A percentile compares a stretch with the other conserved stretches of the same genome.
Conservation (phyloP, 2,888 invertebrate species). For the Trisateles emortualis region DNA sequence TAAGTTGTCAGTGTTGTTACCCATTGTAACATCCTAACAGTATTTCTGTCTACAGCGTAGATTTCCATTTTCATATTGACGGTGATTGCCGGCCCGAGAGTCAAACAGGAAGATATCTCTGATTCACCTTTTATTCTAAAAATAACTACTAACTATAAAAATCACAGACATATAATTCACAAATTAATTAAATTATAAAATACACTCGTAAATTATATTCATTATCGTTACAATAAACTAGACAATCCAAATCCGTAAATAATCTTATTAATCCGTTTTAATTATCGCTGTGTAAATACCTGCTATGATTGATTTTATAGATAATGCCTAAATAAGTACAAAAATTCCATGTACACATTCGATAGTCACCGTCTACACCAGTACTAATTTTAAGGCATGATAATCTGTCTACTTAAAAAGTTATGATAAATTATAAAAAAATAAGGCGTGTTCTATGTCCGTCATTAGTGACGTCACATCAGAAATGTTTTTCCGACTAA, state of each 20-base stretch:
- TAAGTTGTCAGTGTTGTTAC: no score
- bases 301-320: conserved; percentile 6
- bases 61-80: no score
- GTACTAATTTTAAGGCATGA: not conserved
- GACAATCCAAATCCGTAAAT: not conserved
- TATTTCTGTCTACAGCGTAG: no score
- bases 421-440: not conserved
- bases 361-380: not conserved
- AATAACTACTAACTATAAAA: not conserved
- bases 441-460: not conserved
- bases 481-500: no score
- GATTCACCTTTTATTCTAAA: no score
- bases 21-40: no score
- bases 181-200: not conserved
- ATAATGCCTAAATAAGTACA: not conserved
- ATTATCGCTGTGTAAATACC: not conserved
- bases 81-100: no score
- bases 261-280: not conserved
- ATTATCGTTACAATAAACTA: conserved; percentile 1
- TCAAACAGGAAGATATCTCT: no score
- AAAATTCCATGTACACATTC: not conserved
- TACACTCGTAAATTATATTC: conserved; percentile 4
- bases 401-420: not conserved
- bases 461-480: no score
- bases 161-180: not conserved